Evolutionary conservation across 2,113 vertebrate genomes (phyloP), one percentile per base, ranked within the genome.

Genomic region (Syrmaticus mikado): DNA sequence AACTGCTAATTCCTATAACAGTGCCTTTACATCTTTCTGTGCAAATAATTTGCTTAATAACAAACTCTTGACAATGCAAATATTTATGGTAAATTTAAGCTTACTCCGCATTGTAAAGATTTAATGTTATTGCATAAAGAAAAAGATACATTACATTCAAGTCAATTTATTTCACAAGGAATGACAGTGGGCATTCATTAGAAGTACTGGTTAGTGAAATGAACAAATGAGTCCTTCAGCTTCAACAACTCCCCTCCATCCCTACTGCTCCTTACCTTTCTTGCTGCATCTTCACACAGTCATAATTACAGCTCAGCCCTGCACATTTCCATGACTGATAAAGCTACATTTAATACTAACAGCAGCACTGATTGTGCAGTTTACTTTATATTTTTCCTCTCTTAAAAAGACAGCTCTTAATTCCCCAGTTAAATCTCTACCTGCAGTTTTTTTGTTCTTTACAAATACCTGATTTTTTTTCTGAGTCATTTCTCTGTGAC

Each of bases 21-120:
- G 66, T 20, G 20, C 43, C 58, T 65, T 86, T 77, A 84, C 67
- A 41, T 73, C 48, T 46, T 78, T 41, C 34, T 40, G 16, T 84
- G 67, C 32, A 89, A 80, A 24, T 45, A 53, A 68, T 77, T 80
- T 87, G 13, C 34, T 78, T 83, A 89, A 55, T 57, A 89, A 83
- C 21, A 89, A 92, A 89, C 18, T 41, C 20, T 57, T 71, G 25
- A 73, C 81, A 89, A 92, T 21, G 12, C 87, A 81, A 95, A 90
- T 76, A 93, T 53, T 78, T 92, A 78, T 66, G 82, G 8, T 30
- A 80, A 32, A 57, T 87, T 87, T 62, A 91, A 80, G 72, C 52
- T 75, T 85, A 36, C 15, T 67, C 21, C 6, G 9, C 38, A 50
- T 41, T 85, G 76, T 48, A 74, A 84, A 57, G 55, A 87, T 60